Base-by-base conservation (phyloP, 2,797 vertebrate genomes). In the Gymnoscopelus braueri region DNA sequence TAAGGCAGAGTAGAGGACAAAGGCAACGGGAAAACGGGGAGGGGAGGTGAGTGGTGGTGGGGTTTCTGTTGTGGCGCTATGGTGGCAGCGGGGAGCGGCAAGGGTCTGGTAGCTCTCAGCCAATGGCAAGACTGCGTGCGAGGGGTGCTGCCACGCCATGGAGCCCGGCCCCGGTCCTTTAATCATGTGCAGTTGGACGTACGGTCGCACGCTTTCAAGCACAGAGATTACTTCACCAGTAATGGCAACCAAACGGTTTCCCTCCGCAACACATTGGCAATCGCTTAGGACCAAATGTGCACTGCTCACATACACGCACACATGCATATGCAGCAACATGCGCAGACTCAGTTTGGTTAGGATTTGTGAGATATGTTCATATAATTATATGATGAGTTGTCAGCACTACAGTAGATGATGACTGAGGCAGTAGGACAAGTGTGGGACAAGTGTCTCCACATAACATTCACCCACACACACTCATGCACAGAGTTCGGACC, bases 201-300 rank as follows among this genome's bases (percentile, higher is more conserved):
- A 82, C 82, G 82, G 84, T 88, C 74, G 73, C 79, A 78, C 77
- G 65, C 87, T 86, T 88, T 93, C 90, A 92, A 86, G 89, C 80
- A 15, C 71, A 90, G 84, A 91, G 87, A 93, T 93, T 91, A 92
- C 91, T 91, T 91, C 86, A 88, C 85, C 88, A 91, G 90, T 93
- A 92, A 93, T 92, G 84, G 87, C 88, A 89, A 91, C 91, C 91
- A 92, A 93, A 90, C 84, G 68, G 67, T 67, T 74, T 70, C 74
- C 44, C 53, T 84, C 78, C 53, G 61, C 64, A 71, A 76, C 77
- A 79, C 84, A 80, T 60, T 85, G 83, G 80, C 83, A 80, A 74
- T 71, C 60, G 19, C 81, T 88, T 80, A 79, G 77, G 86, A 82
- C 78, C 65, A 71, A 88, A 86, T 67, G 71, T 60, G 23, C 67